These are phyloP conservation scores for Cotesia chilonis DNA, from an alignment of 1,140 invertebrate genomes.

Conservation along the genomic window DNA sequence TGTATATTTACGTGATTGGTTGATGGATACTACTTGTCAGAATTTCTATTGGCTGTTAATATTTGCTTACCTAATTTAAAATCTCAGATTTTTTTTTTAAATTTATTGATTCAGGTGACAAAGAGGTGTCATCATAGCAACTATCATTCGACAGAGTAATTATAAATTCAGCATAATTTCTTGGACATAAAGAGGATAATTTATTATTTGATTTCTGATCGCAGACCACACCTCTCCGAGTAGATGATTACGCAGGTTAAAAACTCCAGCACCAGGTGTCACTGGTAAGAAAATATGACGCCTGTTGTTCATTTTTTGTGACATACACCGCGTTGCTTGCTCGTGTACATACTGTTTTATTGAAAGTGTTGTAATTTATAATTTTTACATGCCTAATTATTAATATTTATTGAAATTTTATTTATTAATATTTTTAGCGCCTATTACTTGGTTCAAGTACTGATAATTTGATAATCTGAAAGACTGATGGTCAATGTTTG, in stretches of 20 bases:
- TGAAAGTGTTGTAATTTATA: slow-evolving; percentile 1
- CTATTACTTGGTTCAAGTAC: neutral
- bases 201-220: neutral
- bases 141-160: too few relatives aligned
- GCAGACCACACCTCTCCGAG: too few relatives aligned
- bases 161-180: too few relatives aligned
- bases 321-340: slow-evolving; percentile 18
- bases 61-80: too few relatives aligned
- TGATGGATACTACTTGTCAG: too few relatives aligned
- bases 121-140: too few relatives aligned
- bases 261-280: slow-evolving; percentile 28
- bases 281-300: slow-evolving; percentile 28
- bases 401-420: slow-evolving; percentile 12
- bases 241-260: too few relatives aligned
- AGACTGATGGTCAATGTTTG: slow-evolving; percentile 10
- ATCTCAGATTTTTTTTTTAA: too few relatives aligned
- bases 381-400: slow-evolving; percentile 5
- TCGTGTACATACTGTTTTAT: slow-evolving; percentile 9
- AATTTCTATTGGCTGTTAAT: neutral
- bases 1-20: too few relatives aligned
- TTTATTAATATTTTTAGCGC: neutral
- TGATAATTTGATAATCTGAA: neutral
- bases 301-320: slow-evolving; percentile 21
- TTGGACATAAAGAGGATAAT: too few relatives aligned
- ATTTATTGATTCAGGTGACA: too few relatives aligned